Percentiles rank a stretch among this genome's conserved stretches.
phyloP scores from a whole-genome alignment of 2,797 vertebrate genomes.

The Cacajao melanocephalus region DNA sequence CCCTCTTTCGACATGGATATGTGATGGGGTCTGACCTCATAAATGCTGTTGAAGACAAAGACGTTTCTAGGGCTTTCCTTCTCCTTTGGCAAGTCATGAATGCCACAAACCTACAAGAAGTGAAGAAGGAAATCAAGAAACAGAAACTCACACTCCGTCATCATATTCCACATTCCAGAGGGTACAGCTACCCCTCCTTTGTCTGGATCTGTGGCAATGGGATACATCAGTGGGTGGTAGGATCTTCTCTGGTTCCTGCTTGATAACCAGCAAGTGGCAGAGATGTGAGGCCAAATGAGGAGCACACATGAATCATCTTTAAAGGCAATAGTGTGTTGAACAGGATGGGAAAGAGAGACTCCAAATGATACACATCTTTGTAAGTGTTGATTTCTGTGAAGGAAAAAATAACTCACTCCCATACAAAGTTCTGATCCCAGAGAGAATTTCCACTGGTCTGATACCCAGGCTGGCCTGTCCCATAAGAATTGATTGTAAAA shows the following conservation, averaged over 20 bases:
- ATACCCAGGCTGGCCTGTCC: neutral
- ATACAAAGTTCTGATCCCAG: neutral
- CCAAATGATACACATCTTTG: neutral
- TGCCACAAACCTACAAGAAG: neutral
- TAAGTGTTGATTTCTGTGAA: neutral
- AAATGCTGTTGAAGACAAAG: neutral
- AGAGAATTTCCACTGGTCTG: neutral
- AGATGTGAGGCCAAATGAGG: neutral
- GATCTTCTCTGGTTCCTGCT: neutral
- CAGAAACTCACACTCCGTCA: neutral
- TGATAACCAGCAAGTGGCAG: neutral
- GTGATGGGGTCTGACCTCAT: neutral
- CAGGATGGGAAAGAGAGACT: neutral
- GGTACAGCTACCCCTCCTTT: neutral
- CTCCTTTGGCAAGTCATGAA: neutral
- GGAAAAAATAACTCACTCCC: neutral
- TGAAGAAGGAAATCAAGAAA: neutral
- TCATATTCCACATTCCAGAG: neutral
- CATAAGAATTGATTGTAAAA: neutral
- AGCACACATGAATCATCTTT: neutral
- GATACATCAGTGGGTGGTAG: no score
- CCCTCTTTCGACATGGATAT: neutral
- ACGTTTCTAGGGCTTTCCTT: neutral
- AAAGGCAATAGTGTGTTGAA: neutral
- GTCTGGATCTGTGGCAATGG: neutral